phyloP scores from a whole-genome alignment of 2,888 invertebrate genomes.

The Drosophila maculinotata region DNA sequence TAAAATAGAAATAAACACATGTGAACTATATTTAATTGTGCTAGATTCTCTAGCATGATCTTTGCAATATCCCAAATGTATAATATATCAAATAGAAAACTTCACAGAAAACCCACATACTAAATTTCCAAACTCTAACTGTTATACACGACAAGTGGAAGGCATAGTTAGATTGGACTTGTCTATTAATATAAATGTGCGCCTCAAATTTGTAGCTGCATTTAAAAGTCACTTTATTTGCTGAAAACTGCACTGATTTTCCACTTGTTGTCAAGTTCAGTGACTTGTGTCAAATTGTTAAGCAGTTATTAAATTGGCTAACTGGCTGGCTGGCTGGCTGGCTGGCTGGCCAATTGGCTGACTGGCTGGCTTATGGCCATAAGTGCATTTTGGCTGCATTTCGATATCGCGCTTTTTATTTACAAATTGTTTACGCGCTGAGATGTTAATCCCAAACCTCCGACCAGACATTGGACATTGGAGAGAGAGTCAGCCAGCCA shows the following conservation, averaged over 20 bases:
- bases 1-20: too few relatives aligned
- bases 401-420: conserved; percentile 79
- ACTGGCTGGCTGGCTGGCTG: too few relatives aligned
- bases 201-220: too few relatives aligned
- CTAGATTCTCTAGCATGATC: too few relatives aligned
- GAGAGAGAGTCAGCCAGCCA: conserved; percentile 59
- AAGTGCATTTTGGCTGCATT: conserved; percentile 68
- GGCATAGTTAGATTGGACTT: background rate
- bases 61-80: too few relatives aligned
- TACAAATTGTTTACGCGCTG: conserved; percentile 82
- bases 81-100: too few relatives aligned
- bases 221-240: conserved; percentile 3
- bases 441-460: conserved; percentile 70
- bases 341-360: too few relatives aligned
- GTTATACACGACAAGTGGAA: too few relatives aligned
- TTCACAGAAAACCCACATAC: too few relatives aligned
- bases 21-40: too few relatives aligned
- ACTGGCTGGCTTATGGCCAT: conserved; percentile 52
- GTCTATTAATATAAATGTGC: background rate
- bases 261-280: conserved; percentile 65
- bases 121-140: too few relatives aligned
- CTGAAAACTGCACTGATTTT: conserved; percentile 32
- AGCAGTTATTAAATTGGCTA: conserved; percentile 72
- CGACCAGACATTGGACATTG: conserved; percentile 32
- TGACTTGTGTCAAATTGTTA: conserved; percentile 75